Percentiles rank a stretch among this genome's conserved stretches.
Conservation (phyloP, 2,797 vertebrate species). For the Siniperca obscura region DNA sequence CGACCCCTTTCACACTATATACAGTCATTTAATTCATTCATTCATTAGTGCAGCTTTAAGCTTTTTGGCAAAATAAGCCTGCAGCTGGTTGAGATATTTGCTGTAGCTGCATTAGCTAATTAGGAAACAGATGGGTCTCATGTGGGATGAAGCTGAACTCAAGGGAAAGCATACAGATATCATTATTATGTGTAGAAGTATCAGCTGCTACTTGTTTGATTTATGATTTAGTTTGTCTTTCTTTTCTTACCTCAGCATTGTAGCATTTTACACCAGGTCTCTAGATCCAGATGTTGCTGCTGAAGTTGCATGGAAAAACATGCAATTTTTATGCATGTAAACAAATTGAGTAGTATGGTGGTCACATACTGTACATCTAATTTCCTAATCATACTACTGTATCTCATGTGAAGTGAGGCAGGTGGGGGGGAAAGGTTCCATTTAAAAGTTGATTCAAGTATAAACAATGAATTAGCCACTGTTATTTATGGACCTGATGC, state of each 20-base stretch:
- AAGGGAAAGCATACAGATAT: not conserved
- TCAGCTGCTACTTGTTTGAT: not conserved
- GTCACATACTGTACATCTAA: not conserved
- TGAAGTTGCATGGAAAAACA: not conserved
- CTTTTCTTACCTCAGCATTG: not conserved
- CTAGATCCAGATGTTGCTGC: not conserved
- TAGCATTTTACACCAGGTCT: not conserved
- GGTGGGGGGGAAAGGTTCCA: too few relatives aligned
- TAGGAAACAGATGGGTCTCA: constrained; percentile 16
- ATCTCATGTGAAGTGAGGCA: not conserved
- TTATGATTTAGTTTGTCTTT: not conserved
- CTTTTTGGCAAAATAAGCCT: not conserved
- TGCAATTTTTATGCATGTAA: not conserved
- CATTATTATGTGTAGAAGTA: not conserved
- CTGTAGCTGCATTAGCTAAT: not conserved
- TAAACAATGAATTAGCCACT: not conserved
- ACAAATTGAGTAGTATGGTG: not conserved
- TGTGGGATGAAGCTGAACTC: constrained; percentile 1
- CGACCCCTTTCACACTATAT: not conserved
- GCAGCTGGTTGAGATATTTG: not conserved
- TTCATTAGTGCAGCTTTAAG: not conserved
- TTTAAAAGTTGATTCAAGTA: too few relatives aligned
- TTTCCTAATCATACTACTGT: not conserved
- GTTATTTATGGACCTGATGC: not conserved
- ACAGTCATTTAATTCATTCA: not conserved